phyloP scores from a whole-genome alignment of 2,113 vertebrate genomes.

The Campylomormyrus numenius region DNA sequence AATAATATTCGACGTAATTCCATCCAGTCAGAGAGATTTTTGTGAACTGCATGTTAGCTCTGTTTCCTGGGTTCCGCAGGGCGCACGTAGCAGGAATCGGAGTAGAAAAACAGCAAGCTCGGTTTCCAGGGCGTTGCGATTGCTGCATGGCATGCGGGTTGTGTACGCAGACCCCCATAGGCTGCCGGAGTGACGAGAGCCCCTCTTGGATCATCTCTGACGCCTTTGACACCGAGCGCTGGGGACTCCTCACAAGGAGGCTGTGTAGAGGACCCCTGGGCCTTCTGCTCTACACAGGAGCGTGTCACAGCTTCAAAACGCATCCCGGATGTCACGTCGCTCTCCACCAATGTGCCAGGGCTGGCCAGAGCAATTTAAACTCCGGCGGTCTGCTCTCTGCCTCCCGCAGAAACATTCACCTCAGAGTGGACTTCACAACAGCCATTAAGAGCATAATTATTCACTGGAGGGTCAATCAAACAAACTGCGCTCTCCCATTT shows the following conservation, averaged over 20 bases:
- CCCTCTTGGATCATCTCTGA: conserved; percentile 7
- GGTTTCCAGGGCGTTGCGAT: neutral
- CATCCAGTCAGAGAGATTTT: neutral
- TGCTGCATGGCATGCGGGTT: neutral
- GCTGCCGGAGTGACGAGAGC: conserved; percentile 5
- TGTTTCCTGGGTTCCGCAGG: neutral
- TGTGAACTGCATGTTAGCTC: neutral
- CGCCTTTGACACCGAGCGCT: neutral
- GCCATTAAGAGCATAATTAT: conserved; percentile 1
- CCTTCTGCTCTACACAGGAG: neutral
- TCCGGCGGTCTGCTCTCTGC: neutral
- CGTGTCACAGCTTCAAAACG: neutral
- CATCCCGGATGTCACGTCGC: neutral
- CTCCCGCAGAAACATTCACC: neutral
- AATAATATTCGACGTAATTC: neutral
- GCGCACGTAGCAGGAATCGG: neutral
- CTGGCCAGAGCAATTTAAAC: neutral
- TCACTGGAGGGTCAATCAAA: conserved; percentile 1
- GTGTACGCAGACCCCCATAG: neutral
- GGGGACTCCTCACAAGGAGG: neutral
- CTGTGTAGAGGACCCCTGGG: neutral
- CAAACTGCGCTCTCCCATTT: neutral
- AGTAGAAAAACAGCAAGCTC: neutral
- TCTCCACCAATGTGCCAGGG: neutral
- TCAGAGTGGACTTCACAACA: neutral